Percentiles rank a stretch among this genome's conserved stretches.
phyloP scores from a whole-genome alignment of 2,888 invertebrate genomes.

The Calameuta filiformis region DNA sequence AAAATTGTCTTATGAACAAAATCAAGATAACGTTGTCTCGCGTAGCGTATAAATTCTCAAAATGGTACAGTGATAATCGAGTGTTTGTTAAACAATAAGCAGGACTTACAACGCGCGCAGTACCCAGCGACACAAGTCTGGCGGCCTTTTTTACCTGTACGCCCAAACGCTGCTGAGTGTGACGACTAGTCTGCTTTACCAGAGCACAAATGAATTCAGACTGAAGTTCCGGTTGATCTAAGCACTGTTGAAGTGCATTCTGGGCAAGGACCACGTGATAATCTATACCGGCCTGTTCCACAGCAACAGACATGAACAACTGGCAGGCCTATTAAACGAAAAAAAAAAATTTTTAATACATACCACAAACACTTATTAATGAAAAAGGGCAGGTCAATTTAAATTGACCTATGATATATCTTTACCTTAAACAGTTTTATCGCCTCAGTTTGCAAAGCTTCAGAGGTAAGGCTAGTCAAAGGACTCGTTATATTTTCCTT shows the following conservation, averaged over 20 bases:
- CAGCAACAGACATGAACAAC: slow-evolving; percentile 94
- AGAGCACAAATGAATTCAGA: slow-evolving; percentile 93
- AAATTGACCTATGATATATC: background rate
- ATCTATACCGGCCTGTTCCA: slow-evolving; percentile 96
- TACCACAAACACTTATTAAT: slow-evolving; percentile 11
- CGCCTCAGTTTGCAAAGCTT: slow-evolving; percentile 89
- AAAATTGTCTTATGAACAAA: background rate
- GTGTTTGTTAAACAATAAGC: slow-evolving; percentile 65
- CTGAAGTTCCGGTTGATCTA: slow-evolving; percentile 90
- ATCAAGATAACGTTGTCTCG: background rate
- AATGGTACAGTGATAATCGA: slow-evolving; percentile 13
- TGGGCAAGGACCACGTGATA: slow-evolving; percentile 97
- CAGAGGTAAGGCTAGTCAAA: slow-evolving; percentile 89
- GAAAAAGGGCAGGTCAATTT: background rate
- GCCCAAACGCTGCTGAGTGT: slow-evolving; percentile 79
- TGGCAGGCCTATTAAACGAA: slow-evolving; percentile 81
- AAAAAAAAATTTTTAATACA: slow-evolving; percentile 9
- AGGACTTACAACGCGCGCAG: slow-evolving; percentile 67
- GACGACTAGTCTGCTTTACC: slow-evolving; percentile 92
- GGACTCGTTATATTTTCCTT: slow-evolving; percentile 92
- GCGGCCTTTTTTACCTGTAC: slow-evolving; percentile 82
- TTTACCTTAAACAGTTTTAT: slow-evolving; percentile 91
- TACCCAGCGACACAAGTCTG: slow-evolving; percentile 67
- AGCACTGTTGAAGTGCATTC: slow-evolving; percentile 92
- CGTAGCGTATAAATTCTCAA: background rate